Conservation (phyloP, 2,113 vertebrate species). For the Cardinalis cardinalis region DNA sequence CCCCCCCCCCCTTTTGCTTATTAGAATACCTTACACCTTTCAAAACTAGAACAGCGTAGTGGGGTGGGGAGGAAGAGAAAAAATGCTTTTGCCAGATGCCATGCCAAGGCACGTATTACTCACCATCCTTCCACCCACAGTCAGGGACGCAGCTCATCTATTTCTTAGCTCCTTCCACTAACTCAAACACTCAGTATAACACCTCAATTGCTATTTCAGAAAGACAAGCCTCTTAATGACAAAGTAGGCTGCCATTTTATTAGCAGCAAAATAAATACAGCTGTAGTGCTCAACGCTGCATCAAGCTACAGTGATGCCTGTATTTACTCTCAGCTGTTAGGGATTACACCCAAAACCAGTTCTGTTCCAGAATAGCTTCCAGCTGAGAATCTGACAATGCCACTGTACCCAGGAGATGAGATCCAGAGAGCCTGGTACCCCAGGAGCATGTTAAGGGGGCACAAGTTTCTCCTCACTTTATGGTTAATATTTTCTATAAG, state of each 20-base stretch:
- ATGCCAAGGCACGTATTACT: conserved; percentile 1
- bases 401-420: neutral
- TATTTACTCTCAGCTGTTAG: neutral
- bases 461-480: neutral
- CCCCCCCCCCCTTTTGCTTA: neutral
- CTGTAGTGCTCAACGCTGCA: neutral
- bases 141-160: neutral
- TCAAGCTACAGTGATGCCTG: neutral
- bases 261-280: neutral
- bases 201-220: conserved; percentile 23
- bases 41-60: neutral
- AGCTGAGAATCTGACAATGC: neutral
- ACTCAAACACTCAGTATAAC: neutral
- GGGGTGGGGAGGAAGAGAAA: neutral
- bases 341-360: neutral
- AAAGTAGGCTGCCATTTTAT: conserved; percentile 18
- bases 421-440: neutral
- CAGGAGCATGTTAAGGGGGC: neutral
- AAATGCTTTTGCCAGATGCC: neutral
- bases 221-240: conserved; percentile 34
- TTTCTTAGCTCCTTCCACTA: conserved; percentile 42
- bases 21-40: neutral
- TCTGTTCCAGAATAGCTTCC: neutral
- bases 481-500: neutral
- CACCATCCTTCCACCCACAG: neutral